Conservation (phyloP, 1,140 invertebrate genomes). For the Bombus soroeensis region DNA sequence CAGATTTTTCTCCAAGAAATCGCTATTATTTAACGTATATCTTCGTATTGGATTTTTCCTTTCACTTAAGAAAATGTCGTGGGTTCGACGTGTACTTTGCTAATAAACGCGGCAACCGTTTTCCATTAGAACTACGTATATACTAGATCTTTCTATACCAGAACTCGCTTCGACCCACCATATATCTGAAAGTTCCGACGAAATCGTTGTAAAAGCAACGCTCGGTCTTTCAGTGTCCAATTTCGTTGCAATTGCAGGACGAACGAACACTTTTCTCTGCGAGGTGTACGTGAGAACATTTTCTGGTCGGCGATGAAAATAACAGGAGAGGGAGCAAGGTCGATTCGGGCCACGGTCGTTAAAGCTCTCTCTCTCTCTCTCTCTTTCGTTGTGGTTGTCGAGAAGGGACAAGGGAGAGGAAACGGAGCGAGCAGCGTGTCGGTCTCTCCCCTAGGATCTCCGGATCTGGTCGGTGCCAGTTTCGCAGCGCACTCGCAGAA, state of each 20-base stretch:
- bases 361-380: conserved; percentile 32
- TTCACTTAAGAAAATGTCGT: no score
- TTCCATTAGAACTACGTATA: no score
- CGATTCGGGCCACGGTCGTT: conserved; percentile 57
- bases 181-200: background rate
- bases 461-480: conserved; percentile 19
- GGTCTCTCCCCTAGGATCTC: conserved; percentile 2
- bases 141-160: no score
- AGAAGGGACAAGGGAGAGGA: conserved; percentile 14
- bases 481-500: conserved; percentile 31
- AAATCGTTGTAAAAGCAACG: background rate
- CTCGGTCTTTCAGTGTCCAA: background rate
- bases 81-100: no score
- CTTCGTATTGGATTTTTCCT: no score
- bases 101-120: no score
- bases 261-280: background rate
- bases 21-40: no score
- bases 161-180: background rate
- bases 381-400: background rate
- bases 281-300: background rate
- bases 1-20: no score
- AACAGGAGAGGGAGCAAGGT: conserved; percentile 52
- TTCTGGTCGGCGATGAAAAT: conserved; percentile 52
- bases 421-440: background rate
- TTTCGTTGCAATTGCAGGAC: background rate